These are phyloP conservation scores for Diadema setosum DNA, from an alignment of 35 echinoderm and acorn worm genomes.

Conservation along the genomic window DNA sequence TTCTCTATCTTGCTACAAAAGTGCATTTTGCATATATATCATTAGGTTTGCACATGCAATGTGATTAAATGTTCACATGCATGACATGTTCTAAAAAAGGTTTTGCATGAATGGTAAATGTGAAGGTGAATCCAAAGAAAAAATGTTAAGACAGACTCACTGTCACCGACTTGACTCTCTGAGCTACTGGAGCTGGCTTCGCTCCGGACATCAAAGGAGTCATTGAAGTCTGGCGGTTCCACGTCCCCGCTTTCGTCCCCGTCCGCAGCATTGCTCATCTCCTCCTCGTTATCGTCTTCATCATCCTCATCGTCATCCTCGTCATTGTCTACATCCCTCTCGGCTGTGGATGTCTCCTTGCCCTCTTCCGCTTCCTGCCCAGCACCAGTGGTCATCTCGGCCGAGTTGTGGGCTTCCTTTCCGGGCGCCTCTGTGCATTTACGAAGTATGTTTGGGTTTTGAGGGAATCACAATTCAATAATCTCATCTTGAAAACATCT, in stretches of 20 bases:
- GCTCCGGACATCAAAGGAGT: conserved; percentile 75
- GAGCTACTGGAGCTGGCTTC: conserved; percentile 79
- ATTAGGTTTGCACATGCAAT: no score
- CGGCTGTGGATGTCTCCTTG: not conserved
- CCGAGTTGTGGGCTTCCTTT: not conserved
- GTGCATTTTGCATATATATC: no score
- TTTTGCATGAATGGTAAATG: no score
- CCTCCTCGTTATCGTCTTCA: conserved; percentile 10
- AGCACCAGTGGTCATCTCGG: not conserved
- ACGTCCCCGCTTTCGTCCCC: conserved; percentile 8
- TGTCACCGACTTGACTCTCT: not conserved
- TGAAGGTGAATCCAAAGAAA: no score
- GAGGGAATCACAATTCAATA: no score
- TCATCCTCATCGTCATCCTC: not conserved
- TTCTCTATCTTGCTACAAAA: no score
- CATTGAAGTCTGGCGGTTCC: conserved; percentile 51
- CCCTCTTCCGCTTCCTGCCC: not conserved
- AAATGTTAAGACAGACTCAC: no score
- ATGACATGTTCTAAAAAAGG: no score
- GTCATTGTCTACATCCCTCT: conserved; percentile 7
- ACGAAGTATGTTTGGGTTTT: no score
- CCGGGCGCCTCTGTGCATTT: not conserved
- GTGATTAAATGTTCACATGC: no score
- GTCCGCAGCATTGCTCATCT: not conserved
- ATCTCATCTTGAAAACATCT: no score